These are phyloP conservation scores for Ditula angustiorana DNA, from an alignment of 2,888 invertebrate species.

Conservation along the genomic window DNA sequence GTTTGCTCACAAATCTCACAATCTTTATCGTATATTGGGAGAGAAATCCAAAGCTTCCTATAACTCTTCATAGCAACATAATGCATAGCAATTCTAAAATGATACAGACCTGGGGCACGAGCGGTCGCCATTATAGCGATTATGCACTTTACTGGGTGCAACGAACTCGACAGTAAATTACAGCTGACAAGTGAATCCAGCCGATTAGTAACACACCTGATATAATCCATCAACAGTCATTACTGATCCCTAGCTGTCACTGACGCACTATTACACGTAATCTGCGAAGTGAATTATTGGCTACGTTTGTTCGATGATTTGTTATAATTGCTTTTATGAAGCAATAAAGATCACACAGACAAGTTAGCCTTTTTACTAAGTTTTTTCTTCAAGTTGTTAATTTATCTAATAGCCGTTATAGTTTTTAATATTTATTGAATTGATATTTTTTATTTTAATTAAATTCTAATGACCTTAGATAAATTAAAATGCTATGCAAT, in stretches of 20 bases:
- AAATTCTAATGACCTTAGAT: too few species aligned
- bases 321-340: slow-evolving; percentile 22
- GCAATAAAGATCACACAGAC: slow-evolving; percentile 5
- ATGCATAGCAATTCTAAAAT: slow-evolving; percentile 17
- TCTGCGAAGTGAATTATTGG: slow-evolving; percentile 17
- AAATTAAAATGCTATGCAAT: too few species aligned
- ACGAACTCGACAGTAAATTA: slow-evolving; percentile 23
- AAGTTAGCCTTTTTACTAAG: too few species aligned
- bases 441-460: too few species aligned
- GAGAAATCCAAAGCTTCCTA: slow-evolving; percentile 27
- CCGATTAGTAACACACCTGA: slow-evolving; percentile 29
- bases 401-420: too few species aligned
- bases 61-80: neutral
- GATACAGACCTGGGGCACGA: slow-evolving; percentile 10
- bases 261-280: slow-evolving; percentile 3
- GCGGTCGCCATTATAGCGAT: slow-evolving; percentile 23
- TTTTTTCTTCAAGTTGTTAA: too few species aligned
- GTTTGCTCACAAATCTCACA: neutral
- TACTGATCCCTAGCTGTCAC: slow-evolving; percentile 16
- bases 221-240: slow-evolving; percentile 26
- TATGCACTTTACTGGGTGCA: slow-evolving; percentile 15
- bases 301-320: slow-evolving; percentile 9
- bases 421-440: too few species aligned
- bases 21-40: neutral
- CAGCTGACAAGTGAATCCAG: neutral